Evolutionary conservation across 2,113 vertebrate genomes (phyloP).

Genomic region (Nothocercus julius): DNA sequence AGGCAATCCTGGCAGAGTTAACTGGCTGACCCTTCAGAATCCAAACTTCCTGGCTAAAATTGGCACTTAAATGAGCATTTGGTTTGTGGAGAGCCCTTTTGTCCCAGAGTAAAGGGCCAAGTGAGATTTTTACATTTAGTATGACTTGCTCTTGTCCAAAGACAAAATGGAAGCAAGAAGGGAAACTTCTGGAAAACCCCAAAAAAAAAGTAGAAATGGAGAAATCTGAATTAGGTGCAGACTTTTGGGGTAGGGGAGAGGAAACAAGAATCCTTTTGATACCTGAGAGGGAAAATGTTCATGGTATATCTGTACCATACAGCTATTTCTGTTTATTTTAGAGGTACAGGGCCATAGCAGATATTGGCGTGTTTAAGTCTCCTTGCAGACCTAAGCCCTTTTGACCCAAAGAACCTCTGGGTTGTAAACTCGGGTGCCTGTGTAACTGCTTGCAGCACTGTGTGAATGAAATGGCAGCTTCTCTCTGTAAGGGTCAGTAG

Average conservation of each 20-base stretch:
- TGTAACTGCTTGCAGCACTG: not conserved
- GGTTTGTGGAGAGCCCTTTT: not conserved
- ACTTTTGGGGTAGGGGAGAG: not conserved
- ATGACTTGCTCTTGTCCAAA: rapidly evolving
- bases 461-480: not conserved
- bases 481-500: not conserved
- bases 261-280: not conserved
- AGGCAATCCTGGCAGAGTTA: not conserved
- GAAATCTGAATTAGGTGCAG: not conserved
- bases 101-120: not conserved
- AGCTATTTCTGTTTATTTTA: not conserved
- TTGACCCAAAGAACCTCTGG: rapidly evolving
- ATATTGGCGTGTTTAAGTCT: not conserved
- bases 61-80: not conserved
- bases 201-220: not conserved
- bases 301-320: not conserved
- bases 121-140: not conserved
- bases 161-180: not conserved
- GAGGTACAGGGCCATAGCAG: not conserved
- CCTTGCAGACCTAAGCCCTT: not conserved
- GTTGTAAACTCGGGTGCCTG: rapidly evolving
- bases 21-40: not conserved
- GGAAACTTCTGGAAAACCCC: not conserved
- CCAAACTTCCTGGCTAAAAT: not conserved
- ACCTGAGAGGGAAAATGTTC: not conserved